Percentiles rank a stretch among this genome's conserved stretches.
These are phyloP conservation scores for Lymantria monacha DNA, from an alignment of 2,888 invertebrate genomes.

Conservation along the genomic window DNA sequence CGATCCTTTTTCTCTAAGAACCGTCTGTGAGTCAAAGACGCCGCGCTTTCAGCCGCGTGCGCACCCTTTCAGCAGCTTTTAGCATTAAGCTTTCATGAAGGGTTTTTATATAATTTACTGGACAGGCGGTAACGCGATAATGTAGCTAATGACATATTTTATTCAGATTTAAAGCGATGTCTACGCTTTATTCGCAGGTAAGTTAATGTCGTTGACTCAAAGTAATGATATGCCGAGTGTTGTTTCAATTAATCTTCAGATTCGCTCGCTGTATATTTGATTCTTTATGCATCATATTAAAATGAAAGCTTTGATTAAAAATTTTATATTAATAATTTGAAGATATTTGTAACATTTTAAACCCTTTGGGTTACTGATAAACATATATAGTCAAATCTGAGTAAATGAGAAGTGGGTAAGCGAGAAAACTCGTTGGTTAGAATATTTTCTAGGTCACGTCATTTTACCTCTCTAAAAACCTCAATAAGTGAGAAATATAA, in stretches of 20 bases:
- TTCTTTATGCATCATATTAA: neutral
- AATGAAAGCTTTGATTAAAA: too few species aligned
- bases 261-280: neutral
- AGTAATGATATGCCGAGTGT: conserved; percentile 42
- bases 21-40: conserved; percentile 42
- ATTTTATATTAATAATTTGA: too few species aligned
- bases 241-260: conserved; percentile 24
- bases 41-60: conserved; percentile 69
- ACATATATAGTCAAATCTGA: too few species aligned
- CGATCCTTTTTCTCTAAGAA: conserved; percentile 54
- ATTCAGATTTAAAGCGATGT: conserved; percentile 55
- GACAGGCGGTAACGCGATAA: conserved; percentile 57
- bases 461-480: too few species aligned
- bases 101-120: conserved; percentile 62
- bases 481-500: too few species aligned
- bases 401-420: too few species aligned
- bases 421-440: too few species aligned
- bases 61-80: conserved; percentile 70
- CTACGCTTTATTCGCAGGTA: conserved; percentile 38
- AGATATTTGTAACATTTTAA: too few species aligned
- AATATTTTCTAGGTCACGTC: too few species aligned
- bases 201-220: conserved; percentile 36
- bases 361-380: too few species aligned
- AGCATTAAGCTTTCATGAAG: conserved; percentile 68
- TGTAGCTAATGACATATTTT: conserved; percentile 71